Percentiles rank a stretch among this genome's conserved stretches.
Evolutionary conservation across 2,888 invertebrate genomes (phyloP).

Genomic region (Slavum lentiscoides): DNA sequence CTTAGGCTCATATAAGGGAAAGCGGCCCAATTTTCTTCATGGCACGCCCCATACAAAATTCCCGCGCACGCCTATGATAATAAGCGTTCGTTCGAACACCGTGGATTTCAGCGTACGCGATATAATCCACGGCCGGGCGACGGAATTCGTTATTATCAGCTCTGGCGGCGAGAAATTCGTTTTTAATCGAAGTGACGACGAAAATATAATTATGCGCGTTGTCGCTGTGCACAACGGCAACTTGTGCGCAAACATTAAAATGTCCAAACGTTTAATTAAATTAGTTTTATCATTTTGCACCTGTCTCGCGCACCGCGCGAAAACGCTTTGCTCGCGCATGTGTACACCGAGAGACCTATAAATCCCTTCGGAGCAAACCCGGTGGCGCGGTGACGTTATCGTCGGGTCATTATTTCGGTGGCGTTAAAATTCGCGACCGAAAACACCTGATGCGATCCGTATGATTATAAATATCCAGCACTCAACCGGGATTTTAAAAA

Average conservation of each 20-base stretch:
- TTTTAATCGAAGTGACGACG: background rate
- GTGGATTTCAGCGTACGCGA: no score
- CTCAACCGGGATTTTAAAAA: background rate
- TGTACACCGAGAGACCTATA: no score
- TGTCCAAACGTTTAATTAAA: constrained; percentile 48
- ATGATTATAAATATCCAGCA: background rate
- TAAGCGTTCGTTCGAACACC: no score
- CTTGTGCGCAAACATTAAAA: constrained; percentile 7
- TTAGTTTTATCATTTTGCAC: constrained; percentile 51
- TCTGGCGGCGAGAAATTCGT: background rate
- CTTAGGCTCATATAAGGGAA: no score
- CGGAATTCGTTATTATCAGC: no score
- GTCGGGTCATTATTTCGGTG: constrained; percentile 29
- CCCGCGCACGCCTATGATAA: no score
- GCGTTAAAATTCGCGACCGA: constrained; percentile 37
- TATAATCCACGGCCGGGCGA: no score
- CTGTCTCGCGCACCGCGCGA: constrained; percentile 33
- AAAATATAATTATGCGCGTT: constrained; percentile 24
- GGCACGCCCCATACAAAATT: no score
- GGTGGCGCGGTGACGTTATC: constrained; percentile 46
- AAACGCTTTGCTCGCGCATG: constrained; percentile 26
- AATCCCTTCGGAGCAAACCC: constrained; percentile 31
- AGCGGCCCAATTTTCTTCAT: no score
- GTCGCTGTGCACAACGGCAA: background rate
- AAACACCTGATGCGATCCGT: constrained; percentile 4